Percentiles rank a stretch among this genome's conserved stretches.
Evolutionary conservation across 2,113 vertebrate genomes (phyloP).

Genomic region (Nyctibius bracteatus): DNA sequence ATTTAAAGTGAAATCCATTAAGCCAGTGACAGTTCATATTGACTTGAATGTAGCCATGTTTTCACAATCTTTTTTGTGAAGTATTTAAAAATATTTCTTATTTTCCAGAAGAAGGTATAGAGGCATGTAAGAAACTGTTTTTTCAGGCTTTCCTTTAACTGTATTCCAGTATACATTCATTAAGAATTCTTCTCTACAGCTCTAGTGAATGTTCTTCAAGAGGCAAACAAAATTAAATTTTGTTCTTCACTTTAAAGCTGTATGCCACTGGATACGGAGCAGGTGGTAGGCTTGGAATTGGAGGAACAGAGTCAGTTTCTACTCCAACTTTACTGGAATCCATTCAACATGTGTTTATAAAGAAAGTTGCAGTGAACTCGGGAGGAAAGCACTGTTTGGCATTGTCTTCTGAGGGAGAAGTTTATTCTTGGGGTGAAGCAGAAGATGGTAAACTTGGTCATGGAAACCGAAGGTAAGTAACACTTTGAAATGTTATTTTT

Average conservation of each 20-base stretch:
- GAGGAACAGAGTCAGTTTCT: conserved; percentile 96
- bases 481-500: not conserved
- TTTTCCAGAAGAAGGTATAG: not conserved
- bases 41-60: not conserved
- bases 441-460: conserved; percentile 98
- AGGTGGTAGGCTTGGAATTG: conserved; percentile 94
- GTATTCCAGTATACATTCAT: not conserved
- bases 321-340: conserved; percentile 95
- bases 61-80: not conserved
- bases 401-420: conserved; percentile 94
- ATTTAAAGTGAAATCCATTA: not conserved
- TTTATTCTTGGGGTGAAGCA: conserved; percentile 98
- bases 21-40: not conserved
- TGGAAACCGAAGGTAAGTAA: conserved; percentile 92
- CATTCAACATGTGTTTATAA: conserved; percentile 96
- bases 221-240: not conserved
- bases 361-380: conserved; percentile 97
- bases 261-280: conserved; percentile 98
- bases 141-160: not conserved
- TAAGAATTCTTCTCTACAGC: not conserved
- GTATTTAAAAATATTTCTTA: not conserved
- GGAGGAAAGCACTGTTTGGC: conserved; percentile 98
- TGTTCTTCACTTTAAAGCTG: conserved; percentile 70
- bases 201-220: not conserved
- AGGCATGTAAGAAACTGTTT: not conserved